Base-by-base conservation (phyloP, 2,888 invertebrate species). In the Zootermopsis nevadensis region DNA sequence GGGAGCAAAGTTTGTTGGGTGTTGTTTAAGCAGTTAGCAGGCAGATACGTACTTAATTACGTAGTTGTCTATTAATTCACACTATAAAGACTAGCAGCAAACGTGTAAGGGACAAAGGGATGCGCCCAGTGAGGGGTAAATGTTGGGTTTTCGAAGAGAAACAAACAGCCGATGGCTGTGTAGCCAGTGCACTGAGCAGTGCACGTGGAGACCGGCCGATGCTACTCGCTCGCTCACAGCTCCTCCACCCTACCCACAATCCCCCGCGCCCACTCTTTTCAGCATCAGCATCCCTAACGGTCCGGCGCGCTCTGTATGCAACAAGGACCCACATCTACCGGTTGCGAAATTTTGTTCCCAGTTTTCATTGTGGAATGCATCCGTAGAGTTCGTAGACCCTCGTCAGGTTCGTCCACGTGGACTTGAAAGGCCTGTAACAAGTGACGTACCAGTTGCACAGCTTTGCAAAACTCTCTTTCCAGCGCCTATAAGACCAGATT, bases 221-320 rank as follows among this genome's bases (percentile, higher is more conserved):
- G 60, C 60, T 60, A n/a, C 60, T 60, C 60, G 1, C 60, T 60
- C 60, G n/a, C 60, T 27, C 60, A n/a, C 27, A 60, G 8, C 6
- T 60, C 60, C 19, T 27, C 27, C 55, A 55, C 60, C 60, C 60
- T 60, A 60, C 60, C n/a, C n/a, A 60, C 48, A 60, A 60, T 60
- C 60, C 27, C n/a, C n/a, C 27, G n/a, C 60, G 60, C 60, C 60
- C 60, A 60, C 60, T 60, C 60, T 60, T 60, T 60, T 60, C 60
- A 60, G n/a, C n/a, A 60, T 60, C 60, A 60, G 60, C 60, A 60
- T 60, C 60, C 60, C 60, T 60, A 60, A 60, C 60, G 60, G 60
- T 60, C 60, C 60, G 12, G 60, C 60, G 6, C 27, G 8, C 24
- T 60, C 60, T 60, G n/a, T 3, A n/a, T 12, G 60, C 60, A 60